phyloP scores from a whole-genome alignment of 2,113 vertebrate species.

The Ploceus nigricollis region DNA sequence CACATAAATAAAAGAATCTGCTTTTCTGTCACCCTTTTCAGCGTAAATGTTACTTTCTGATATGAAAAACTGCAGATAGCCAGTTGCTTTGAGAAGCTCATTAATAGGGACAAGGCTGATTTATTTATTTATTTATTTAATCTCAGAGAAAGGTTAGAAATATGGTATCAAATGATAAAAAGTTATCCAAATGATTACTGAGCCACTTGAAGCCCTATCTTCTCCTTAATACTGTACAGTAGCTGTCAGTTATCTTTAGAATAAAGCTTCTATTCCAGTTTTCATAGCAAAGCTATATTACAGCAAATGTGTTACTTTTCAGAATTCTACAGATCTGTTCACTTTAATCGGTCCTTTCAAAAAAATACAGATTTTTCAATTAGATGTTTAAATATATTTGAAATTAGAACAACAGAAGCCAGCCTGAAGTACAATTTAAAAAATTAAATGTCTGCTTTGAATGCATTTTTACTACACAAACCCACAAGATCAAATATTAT shows the following conservation, averaged over 20 bases:
- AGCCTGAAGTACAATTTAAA: conserved; percentile 46
- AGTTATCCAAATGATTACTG: not conserved
- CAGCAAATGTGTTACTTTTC: not conserved
- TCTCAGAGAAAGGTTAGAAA: conserved; percentile 14
- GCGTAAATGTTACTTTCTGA: not conserved
- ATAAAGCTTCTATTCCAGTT: not conserved
- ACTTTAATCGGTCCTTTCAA: not conserved
- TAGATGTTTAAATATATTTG: conserved; percentile 30
- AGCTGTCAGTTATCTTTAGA: not conserved
- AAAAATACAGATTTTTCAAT: conserved; percentile 34
- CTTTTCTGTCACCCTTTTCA: not conserved
- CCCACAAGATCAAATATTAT: not conserved
- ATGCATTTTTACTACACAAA: conserved; percentile 35
- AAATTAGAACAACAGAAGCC: conserved; percentile 57
- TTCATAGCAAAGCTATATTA: conserved; percentile 17
- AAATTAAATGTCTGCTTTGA: not conserved
- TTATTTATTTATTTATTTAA: not conserved
- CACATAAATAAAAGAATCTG: not conserved
- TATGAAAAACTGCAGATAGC: not conserved
- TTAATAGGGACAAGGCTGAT: not conserved
- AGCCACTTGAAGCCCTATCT: not conserved
- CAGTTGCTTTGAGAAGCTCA: not conserved
- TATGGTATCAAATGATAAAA: not conserved
- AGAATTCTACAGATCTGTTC: not conserved
- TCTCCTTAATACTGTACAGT: not conserved